These are phyloP conservation scores for Vandiemenella viatica DNA, from an alignment of 2,888 invertebrate genomes.

Conservation along the genomic window DNA sequence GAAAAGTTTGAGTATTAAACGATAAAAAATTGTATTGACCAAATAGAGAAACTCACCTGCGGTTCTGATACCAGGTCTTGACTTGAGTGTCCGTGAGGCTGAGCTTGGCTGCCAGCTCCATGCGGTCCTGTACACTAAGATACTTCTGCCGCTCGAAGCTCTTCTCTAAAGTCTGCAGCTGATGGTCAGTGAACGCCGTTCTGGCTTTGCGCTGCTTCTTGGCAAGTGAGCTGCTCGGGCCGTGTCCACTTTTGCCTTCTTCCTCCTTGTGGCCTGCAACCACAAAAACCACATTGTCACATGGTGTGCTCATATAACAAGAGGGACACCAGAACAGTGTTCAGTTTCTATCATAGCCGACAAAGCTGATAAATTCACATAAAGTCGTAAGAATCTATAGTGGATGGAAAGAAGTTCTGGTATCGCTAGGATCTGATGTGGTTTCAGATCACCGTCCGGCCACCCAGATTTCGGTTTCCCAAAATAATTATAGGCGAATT, in stretches of 20 bases:
- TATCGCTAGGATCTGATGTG: no score
- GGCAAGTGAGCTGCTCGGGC: slow-evolving; percentile 43
- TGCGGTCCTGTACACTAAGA: slow-evolving; percentile 89
- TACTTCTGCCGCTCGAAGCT: slow-evolving; percentile 95
- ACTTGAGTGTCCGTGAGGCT: slow-evolving; percentile 97
- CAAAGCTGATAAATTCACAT: no score
- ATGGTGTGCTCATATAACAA: neutral
- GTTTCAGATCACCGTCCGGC: no score
- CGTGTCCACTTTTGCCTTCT: slow-evolving; percentile 38
- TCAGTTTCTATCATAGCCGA: no score
- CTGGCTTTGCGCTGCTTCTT: slow-evolving; percentile 94
- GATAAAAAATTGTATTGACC: no score
- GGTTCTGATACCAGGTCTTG: slow-evolving; percentile 99
- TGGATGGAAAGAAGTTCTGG: no score
- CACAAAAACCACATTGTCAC: slow-evolving; percentile 8
- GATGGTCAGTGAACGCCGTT: slow-evolving; percentile 97
- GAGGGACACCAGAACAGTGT: no score
- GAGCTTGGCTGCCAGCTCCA: slow-evolving; percentile 93
- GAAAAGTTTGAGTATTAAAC: no score
- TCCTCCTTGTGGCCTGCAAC: slow-evolving; percentile 70
- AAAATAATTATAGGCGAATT: no score
- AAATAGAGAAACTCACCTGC: slow-evolving; percentile 87
- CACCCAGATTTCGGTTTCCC: no score
- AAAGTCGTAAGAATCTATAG: no score
- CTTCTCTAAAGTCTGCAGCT: slow-evolving; percentile 89